These are phyloP conservation scores for Porites australiensis DNA, from an alignment of 64 coral and sea anemone genomes.

Conservation along the genomic window DNA sequence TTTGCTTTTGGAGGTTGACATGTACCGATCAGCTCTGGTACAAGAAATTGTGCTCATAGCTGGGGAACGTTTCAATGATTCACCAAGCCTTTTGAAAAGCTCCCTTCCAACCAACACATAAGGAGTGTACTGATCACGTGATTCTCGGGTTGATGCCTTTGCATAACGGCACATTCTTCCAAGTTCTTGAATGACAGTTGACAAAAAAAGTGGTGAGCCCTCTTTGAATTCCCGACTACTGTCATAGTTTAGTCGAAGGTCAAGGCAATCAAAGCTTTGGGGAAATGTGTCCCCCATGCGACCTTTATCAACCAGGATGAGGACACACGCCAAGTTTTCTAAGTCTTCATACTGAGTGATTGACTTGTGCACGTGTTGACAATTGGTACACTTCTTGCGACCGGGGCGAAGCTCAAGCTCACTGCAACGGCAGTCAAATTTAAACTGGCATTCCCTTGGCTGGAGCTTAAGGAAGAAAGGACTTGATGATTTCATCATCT, in stretches of 20 bases:
- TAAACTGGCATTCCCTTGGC: neutral
- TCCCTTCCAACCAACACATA: too few species aligned
- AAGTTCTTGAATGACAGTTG: conserved; percentile 67
- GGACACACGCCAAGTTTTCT: conserved; percentile 57
- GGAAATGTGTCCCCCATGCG: conserved; percentile 75
- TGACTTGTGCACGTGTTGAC: conserved; percentile 49
- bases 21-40: conserved; percentile 58
- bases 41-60: conserved; percentile 2
- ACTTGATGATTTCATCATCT: conserved; percentile 67
- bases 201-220: conserved; percentile 17
- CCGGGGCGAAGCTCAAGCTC: neutral
- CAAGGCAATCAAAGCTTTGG: conserved; percentile 61
- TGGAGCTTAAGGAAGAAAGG: conserved; percentile 48
- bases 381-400: conserved; percentile 19
- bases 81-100: neutral
- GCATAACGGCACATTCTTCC: conserved; percentile 73
- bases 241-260: conserved; percentile 64
- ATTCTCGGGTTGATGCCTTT: neutral
- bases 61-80: conserved; percentile 14
- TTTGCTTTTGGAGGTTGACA: conserved; percentile 32
- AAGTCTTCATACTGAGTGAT: conserved; percentile 68
- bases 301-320: conserved; percentile 70
- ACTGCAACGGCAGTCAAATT: conserved; percentile 31
- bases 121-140: conserved; percentile 38
- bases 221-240: conserved; percentile 47